Evolutionary conservation across 2,113 vertebrate genomes (phyloP).

Genomic region (Podarcis raffonei): DNA sequence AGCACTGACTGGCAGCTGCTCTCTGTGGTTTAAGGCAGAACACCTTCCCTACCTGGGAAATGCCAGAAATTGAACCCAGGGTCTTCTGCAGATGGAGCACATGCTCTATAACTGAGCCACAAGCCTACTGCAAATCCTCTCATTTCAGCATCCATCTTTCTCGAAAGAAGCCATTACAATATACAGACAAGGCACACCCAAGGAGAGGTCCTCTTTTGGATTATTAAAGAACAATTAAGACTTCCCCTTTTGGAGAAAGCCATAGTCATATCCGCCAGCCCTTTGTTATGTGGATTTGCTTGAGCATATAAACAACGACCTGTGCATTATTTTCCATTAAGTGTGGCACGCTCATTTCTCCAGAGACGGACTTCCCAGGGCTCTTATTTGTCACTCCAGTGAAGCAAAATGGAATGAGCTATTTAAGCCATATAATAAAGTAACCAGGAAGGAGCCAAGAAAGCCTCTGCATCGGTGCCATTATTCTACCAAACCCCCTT

Average conservation of each 20-base stretch:
- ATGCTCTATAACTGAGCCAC: too few species aligned
- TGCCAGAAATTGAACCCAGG: too few species aligned
- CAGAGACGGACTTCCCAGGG: conserved; percentile 25
- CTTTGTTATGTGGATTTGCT: conserved; percentile 21
- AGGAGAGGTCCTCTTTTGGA: not conserved
- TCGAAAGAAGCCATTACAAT: not conserved
- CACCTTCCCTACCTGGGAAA: too few species aligned
- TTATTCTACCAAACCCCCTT: conserved; percentile 57
- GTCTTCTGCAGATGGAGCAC: too few species aligned
- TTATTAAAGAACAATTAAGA: conserved; percentile 28
- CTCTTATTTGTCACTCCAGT: conserved; percentile 53
- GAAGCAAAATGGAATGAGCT: conserved; percentile 57
- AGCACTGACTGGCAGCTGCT: too few species aligned
- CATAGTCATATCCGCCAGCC: conserved; percentile 13
- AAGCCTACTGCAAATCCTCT: not conserved
- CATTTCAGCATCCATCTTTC: not conserved
- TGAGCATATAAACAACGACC: conserved; percentile 27
- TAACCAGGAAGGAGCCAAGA: conserved; percentile 55
- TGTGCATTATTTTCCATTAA: conserved; percentile 21
- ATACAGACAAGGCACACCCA: not conserved
- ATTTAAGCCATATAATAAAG: conserved; percentile 58
- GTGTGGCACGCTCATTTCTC: not conserved
- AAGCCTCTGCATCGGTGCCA: conserved; percentile 48
- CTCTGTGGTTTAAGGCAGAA: too few species aligned
- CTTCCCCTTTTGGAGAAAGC: not conserved